Conservation (phyloP, 2,797 vertebrate genomes). For the Microctenopoma stevenorrisi region DNA sequence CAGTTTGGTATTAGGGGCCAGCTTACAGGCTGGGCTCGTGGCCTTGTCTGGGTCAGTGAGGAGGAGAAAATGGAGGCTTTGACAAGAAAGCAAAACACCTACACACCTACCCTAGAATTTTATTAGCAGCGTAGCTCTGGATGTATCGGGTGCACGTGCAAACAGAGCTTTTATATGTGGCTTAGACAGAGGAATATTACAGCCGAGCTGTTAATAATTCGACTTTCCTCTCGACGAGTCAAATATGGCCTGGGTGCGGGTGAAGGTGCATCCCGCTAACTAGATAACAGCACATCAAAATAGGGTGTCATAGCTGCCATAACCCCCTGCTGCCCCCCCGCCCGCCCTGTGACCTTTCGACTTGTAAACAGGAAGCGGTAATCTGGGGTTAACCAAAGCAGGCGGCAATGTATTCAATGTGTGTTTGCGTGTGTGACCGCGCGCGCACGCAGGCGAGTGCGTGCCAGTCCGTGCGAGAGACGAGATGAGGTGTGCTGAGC, state of each 20-base stretch:
- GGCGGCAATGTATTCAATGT: constrained; percentile 44
- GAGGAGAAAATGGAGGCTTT: constrained; percentile 49
- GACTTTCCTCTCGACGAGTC: constrained; percentile 54
- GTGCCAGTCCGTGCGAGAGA: constrained; percentile 47
- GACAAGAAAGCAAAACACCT: constrained; percentile 36
- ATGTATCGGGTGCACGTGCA: constrained; percentile 37
- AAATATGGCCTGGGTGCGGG: constrained; percentile 44
- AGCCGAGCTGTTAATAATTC: constrained; percentile 35
- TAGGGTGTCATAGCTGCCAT: constrained; percentile 64
- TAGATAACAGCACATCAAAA: constrained; percentile 71
- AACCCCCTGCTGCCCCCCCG: constrained; percentile 36
- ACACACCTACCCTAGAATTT: constrained; percentile 38
- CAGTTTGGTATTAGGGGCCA: constrained; percentile 11
- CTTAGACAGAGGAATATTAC: constrained; percentile 40
- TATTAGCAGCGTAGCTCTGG: constrained; percentile 54
- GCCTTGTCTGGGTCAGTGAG: constrained; percentile 27
- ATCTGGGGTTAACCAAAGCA: constrained; percentile 71
- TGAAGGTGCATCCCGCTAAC: constrained; percentile 49
- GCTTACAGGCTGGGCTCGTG: constrained; percentile 17
- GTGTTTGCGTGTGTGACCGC: constrained; percentile 38
- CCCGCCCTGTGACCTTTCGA: constrained; percentile 71
- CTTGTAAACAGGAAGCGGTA: constrained; percentile 78
- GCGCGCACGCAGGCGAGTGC: constrained; percentile 49
- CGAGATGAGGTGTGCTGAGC: constrained; percentile 71
- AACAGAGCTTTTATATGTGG: constrained; percentile 43